These are phyloP conservation scores for Drosophila fungiperda DNA, from an alignment of 2,888 invertebrate species.

Conservation along the genomic window DNA sequence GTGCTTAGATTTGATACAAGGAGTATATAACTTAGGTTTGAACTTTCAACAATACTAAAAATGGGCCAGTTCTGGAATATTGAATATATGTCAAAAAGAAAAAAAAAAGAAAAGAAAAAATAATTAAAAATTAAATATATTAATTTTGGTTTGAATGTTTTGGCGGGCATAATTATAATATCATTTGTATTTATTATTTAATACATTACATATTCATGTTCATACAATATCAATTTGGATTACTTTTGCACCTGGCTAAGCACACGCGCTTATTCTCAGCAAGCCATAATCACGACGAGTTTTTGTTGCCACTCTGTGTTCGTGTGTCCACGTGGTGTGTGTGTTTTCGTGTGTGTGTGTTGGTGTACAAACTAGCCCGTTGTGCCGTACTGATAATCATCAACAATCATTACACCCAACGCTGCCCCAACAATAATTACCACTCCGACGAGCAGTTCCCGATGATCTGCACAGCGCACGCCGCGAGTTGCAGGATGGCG, in stretches of 20 bases:
- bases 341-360: conserved; percentile 34
- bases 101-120: not conserved
- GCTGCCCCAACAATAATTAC: conserved; percentile 49
- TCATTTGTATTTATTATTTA: not conserved
- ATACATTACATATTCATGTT: not conserved
- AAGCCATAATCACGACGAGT: conserved; percentile 30
- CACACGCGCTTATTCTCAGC: conserved; percentile 53
- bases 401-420: conserved; percentile 67
- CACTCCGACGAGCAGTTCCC: conserved; percentile 87
- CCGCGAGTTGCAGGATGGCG: conserved; percentile 89
- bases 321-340: conserved; percentile 38
- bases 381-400: conserved; percentile 66
- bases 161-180: not conserved
- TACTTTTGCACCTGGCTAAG: conserved; percentile 29
- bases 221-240: not conserved
- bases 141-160: not conserved
- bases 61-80: not conserved
- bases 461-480: conserved; percentile 91
- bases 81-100: not conserved
- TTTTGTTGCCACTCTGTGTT: conserved; percentile 32
- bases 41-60: not conserved
- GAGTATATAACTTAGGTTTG: not conserved
- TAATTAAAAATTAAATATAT: not conserved
- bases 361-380: conserved; percentile 42
- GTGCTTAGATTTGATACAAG: not conserved